Evolutionary conservation across 1,140 invertebrate genomes (phyloP).

Genomic region (Dufourea novaeangliae): DNA sequence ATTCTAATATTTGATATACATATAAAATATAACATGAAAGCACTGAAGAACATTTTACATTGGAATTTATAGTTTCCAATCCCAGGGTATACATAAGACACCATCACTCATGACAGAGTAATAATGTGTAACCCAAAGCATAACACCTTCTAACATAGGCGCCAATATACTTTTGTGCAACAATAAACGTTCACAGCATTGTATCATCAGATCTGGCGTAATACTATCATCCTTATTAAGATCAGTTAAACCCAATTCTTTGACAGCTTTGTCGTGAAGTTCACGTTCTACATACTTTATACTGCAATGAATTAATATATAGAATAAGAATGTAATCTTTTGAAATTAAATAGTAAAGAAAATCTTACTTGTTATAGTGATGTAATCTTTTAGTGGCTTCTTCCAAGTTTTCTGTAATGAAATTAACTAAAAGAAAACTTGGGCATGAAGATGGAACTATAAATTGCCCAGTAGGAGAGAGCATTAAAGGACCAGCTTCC

Average conservation of each 20-base stretch:
- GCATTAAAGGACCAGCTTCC: slow-evolving; percentile 94
- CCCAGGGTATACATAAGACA: slow-evolving; percentile 95
- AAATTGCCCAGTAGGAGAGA: slow-evolving; percentile 96
- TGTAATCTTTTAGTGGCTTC: slow-evolving; percentile 87
- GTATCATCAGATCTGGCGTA: slow-evolving; percentile 93
- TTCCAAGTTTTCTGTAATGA: slow-evolving; percentile 89
- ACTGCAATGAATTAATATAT: slow-evolving; percentile 79
- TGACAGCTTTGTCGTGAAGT: slow-evolving; percentile 85
- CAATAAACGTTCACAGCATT: slow-evolving; percentile 89
- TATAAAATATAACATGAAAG: neutral
- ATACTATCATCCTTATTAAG: slow-evolving; percentile 95
- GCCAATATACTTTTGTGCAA: slow-evolving; percentile 79
- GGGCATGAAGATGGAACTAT: slow-evolving; percentile 95
- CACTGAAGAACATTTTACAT: slow-evolving; percentile 11
- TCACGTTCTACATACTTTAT: slow-evolving; percentile 90
- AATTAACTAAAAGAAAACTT: slow-evolving; percentile 90
- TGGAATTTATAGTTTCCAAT: slow-evolving; percentile 86
- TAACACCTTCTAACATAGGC: slow-evolving; percentile 81
- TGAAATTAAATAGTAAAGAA: slow-evolving; percentile 16
- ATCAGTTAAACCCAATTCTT: slow-evolving; percentile 85
- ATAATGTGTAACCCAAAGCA: slow-evolving; percentile 93
- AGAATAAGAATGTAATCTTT: slow-evolving; percentile 17
- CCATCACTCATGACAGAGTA: slow-evolving; percentile 95
- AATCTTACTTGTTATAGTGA: slow-evolving; percentile 88
- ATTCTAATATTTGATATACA: neutral